Conservation (phyloP, 2,113 vertebrate species). For the Bettongia penicillata region DNA sequence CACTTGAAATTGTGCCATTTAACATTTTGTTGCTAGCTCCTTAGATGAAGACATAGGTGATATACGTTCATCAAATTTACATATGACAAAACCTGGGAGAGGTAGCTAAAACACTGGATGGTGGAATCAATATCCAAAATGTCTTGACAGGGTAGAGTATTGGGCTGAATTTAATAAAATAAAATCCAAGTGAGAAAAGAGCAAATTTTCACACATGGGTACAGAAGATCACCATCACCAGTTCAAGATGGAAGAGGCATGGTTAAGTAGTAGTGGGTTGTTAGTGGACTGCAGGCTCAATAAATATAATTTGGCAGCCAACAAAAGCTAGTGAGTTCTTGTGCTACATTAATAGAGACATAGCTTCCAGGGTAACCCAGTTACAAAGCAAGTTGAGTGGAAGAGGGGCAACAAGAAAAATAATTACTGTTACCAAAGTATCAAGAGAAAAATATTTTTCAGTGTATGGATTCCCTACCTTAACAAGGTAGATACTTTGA, state of each 20-base stretch:
- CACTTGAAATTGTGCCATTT: background rate
- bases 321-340: background rate
- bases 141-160: background rate
- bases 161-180: background rate
- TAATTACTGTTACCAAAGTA: background rate
- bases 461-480: background rate
- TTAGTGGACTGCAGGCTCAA: background rate
- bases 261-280: background rate
- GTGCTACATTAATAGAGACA: background rate
- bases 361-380: background rate
- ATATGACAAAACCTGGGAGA: background rate
- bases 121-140: background rate
- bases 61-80: background rate
- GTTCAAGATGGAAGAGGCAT: background rate
- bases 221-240: background rate
- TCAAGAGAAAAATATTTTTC: background rate
- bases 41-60: background rate
- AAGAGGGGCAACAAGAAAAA: background rate
- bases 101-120: background rate
- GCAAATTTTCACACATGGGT: background rate
- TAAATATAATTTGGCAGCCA: background rate
- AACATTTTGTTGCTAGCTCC: background rate
- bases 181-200: background rate
- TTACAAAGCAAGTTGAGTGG: background rate
- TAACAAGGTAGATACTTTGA: background rate